Conservation (phyloP, 2,888 invertebrate species). For the Tachina lurida region DNA sequence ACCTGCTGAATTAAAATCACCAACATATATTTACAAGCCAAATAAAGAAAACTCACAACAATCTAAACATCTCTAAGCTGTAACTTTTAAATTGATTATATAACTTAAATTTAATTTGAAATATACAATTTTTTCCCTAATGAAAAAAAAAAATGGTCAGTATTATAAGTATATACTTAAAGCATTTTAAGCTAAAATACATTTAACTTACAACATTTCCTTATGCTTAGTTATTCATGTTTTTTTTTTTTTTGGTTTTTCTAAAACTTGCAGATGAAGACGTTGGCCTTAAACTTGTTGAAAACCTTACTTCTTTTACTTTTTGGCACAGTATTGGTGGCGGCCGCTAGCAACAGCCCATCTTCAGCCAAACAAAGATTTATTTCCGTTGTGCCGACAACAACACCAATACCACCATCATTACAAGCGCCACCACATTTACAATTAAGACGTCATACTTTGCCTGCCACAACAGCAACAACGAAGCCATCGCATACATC, state of each 20-base stretch:
- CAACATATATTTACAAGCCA: background rate
- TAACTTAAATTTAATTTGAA: slow-evolving; percentile 54
- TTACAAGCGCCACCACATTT: slow-evolving; percentile 83
- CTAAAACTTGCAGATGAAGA: slow-evolving; percentile 78
- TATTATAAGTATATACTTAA: slow-evolving; percentile 1
- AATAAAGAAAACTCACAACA: slow-evolving; percentile 1
- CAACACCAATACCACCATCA: slow-evolving; percentile 81
- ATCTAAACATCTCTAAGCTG: slow-evolving; percentile 17
- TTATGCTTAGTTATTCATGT: slow-evolving; percentile 23
- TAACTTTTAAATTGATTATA: slow-evolving; percentile 64
- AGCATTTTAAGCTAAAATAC: slow-evolving; percentile 8
- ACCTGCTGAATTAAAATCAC: background rate
- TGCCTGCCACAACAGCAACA: slow-evolving; percentile 74
- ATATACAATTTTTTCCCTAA: slow-evolving; percentile 7
- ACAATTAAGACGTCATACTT: slow-evolving; percentile 78
- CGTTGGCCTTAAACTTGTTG: slow-evolving; percentile 83
- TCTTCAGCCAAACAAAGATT: slow-evolving; percentile 69
- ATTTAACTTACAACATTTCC: slow-evolving; percentile 48
- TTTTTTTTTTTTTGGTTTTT: slow-evolving; percentile 44
- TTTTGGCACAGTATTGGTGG: slow-evolving; percentile 43
- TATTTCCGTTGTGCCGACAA: slow-evolving; percentile 72
- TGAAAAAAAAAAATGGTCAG: slow-evolving; percentile 32
- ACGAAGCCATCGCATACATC: slow-evolving; percentile 78
- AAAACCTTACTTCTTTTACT: slow-evolving; percentile 76
- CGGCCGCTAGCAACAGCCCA: slow-evolving; percentile 53